These are phyloP conservation scores for Polyodon spathula DNA, from an alignment of 2,113 vertebrate genomes.

Conservation along the genomic window DNA sequence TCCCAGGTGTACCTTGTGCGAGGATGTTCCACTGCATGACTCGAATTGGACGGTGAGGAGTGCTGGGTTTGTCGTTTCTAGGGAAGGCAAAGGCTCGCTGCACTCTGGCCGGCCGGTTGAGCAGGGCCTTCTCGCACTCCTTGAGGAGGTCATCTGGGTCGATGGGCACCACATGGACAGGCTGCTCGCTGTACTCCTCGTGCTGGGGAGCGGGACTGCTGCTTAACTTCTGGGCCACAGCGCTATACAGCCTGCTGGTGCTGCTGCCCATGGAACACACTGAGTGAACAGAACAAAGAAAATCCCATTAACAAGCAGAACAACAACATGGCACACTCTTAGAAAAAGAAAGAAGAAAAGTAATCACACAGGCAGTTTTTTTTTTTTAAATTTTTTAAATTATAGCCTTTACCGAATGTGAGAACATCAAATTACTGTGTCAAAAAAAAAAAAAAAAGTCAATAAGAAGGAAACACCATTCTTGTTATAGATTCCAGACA, in stretches of 20 bases:
- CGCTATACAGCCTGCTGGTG: conserved; percentile 66
- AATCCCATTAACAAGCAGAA: no score
- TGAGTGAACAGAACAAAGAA: conserved; percentile 26
- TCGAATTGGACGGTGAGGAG: conserved; percentile 47
- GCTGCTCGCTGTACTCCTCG: conserved; percentile 47
- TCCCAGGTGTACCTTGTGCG: conserved; percentile 71
- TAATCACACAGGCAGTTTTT: no score
- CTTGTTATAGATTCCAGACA: no score
- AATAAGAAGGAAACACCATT: no score
- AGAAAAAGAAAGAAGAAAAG: no score
- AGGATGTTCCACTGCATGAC: conserved; percentile 89
- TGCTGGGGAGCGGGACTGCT: conserved; percentile 39
- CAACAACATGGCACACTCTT: no score
- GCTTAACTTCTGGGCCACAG: conserved; percentile 63
- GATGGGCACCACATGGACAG: conserved; percentile 44
- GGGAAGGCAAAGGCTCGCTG: conserved; percentile 62
- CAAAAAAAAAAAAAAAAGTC: no score
- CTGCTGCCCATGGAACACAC: conserved; percentile 77
- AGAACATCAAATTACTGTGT: no score
- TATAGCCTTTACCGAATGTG: no score
- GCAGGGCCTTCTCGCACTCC: conserved; percentile 74
- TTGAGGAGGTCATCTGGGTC: conserved; percentile 68
- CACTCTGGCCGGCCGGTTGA: conserved; percentile 62
- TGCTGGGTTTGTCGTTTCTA: conserved; percentile 14
- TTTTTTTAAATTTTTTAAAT: no score